Evolutionary conservation across 1,140 invertebrate species (phyloP), one percentile per base, ranked within the genome.

Genomic region (Pantala flavescens): DNA sequence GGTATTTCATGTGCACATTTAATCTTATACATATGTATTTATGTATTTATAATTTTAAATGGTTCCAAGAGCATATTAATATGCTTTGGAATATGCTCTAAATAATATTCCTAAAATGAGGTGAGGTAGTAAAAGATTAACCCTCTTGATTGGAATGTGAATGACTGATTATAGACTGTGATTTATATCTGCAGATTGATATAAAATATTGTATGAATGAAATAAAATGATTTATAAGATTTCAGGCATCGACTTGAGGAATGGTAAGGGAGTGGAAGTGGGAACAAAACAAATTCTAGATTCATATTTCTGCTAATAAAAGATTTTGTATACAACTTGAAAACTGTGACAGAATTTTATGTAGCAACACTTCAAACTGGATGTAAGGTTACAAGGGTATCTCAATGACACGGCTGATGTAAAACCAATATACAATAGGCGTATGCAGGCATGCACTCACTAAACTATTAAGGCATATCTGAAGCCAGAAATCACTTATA

Each of bases 261-360:
- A 21, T 63, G 49, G 49, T 19, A 63, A 19, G 49, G 49, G 49
- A 63, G 49, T 63, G 49, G 49, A 63, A 63, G 49, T 63, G 49
- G 49, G 49, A 63, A 63, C 49, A 63, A 63, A 7, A 63, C n/a
- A 63, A 63, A 63, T 21, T 63, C n/a, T 63, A 63, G n/a, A 63
- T 63, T 63, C 14, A 63, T 63, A 63, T 63, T 63, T 63, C 49
- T 63, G 49, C 49, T 63, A 63, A 63, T 63, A 63, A 63, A 63
- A 63, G 28, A 63, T 63, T 63, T 63, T 63, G n/a, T 63, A 63
- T 63, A 63, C 49, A 63, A 3, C n/a, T 63, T 16, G n/a, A 63
- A 19, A 16, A 63, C 14, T 63, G 49, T 19, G 2, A 36, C 28
- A 63, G n/a, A 21, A 63, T 63, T 63, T 63, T 63, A 63, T 63